phyloP scores from a whole-genome alignment of 2,888 invertebrate genomes.

The Caenorhabditis angaria region DNA sequence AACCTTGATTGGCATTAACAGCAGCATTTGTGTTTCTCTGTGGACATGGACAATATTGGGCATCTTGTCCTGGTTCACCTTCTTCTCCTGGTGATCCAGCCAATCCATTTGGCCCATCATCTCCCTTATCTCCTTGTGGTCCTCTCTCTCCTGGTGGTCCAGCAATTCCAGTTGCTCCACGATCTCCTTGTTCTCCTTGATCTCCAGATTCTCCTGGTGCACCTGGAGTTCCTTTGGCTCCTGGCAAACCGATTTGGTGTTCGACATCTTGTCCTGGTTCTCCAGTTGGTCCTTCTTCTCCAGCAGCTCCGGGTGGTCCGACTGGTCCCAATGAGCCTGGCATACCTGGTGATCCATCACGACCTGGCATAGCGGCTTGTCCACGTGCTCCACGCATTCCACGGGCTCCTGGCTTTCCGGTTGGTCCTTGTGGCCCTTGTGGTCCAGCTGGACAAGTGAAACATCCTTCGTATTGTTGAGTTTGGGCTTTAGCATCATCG shows the following conservation, averaged over 20 bases:
- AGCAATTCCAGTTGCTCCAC: conserved; percentile 51
- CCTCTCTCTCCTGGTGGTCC: conserved; percentile 64
- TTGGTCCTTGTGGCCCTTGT: conserved; percentile 54
- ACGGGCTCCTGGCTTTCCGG: conserved; percentile 60
- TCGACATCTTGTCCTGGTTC: conserved; percentile 65
- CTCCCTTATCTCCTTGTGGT: conserved; percentile 61
- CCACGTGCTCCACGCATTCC: conserved; percentile 69
- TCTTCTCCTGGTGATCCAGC: conserved; percentile 55
- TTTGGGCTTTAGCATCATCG: conserved; percentile 60
- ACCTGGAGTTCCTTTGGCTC: conserved; percentile 61
- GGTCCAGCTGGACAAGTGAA: conserved; percentile 65
- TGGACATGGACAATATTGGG: conserved; percentile 62
- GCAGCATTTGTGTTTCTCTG: conserved; percentile 41
- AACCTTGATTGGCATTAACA: conserved; percentile 39
- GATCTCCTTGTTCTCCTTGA: conserved; percentile 57
- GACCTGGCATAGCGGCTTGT: conserved; percentile 64
- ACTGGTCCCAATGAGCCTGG: conserved; percentile 59
- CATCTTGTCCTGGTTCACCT: conserved; percentile 61
- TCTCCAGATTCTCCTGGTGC: conserved; percentile 55
- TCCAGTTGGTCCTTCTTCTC: conserved; percentile 59
- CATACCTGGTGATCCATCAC: conserved; percentile 66
- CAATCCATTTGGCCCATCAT: conserved; percentile 58
- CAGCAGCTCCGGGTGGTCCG: conserved; percentile 61
- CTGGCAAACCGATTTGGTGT: conserved; percentile 62
- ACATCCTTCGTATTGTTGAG: conserved; percentile 64